These are phyloP conservation scores for Trichogramma pretiosum DNA, from an alignment of 1,140 invertebrate genomes.

Conservation along the genomic window DNA sequence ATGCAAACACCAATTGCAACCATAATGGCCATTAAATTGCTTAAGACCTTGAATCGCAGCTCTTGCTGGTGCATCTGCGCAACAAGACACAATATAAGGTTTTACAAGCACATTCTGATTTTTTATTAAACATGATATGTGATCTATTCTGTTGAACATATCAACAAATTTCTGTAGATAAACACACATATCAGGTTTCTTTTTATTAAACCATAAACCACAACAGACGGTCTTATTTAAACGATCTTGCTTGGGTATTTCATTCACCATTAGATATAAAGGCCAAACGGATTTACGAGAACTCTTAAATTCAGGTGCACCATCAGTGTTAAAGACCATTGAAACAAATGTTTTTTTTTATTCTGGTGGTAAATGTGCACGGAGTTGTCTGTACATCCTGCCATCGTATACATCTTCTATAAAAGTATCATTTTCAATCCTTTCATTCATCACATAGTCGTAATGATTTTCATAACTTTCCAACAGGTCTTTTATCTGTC, in stretches of 20 bases:
- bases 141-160: neutral
- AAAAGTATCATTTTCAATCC: neutral
- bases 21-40: slow-evolving; percentile 1
- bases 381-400: neutral
- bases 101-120: neutral
- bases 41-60: neutral
- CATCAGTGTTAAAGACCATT: neutral
- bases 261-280: slow-evolving; percentile 1
- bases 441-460: neutral
- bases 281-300: neutral
- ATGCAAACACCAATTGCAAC: neutral
- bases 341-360: neutral
- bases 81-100: neutral
- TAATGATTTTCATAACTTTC: neutral
- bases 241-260: neutral
- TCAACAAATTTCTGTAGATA: neutral
- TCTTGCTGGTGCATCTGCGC: neutral
- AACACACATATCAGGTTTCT: neutral
- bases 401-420: slow-evolving; percentile 1
- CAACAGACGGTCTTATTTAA: neutral
- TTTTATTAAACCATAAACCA: neutral
- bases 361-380: neutral
- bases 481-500: neutral
- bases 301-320: neutral
- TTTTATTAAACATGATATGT: neutral